Evolutionary conservation across 2,797 vertebrate genomes (phyloP).

Genomic region (Silurus aristotelis): DNA sequence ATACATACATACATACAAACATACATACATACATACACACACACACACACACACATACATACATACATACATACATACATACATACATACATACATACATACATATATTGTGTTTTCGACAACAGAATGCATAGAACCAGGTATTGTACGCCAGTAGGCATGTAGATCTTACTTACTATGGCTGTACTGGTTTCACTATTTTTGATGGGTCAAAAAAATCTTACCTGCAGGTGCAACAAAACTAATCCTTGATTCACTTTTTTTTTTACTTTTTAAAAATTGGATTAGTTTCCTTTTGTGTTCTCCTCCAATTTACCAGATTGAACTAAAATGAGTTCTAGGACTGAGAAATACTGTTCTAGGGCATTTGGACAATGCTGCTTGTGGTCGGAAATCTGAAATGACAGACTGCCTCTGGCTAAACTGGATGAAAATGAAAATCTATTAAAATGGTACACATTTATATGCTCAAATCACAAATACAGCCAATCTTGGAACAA

Average conservation of each 20-base stretch:
- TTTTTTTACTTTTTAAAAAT: not conserved
- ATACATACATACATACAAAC: too few relatives aligned
- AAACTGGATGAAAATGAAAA: constrained; percentile 3
- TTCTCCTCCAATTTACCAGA: not conserved
- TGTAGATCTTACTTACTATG: too few relatives aligned
- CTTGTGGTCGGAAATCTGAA: not conserved
- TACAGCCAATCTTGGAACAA: not conserved
- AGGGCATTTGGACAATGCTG: constrained; percentile 2
- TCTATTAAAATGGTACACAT: not conserved
- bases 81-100: too few relatives aligned
- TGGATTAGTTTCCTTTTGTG: not conserved
- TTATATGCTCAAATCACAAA: not conserved
- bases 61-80: too few relatives aligned
- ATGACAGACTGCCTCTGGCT: constrained; percentile 2
- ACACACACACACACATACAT: too few relatives aligned
- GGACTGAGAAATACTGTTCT: not conserved
- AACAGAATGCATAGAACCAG: too few relatives aligned
- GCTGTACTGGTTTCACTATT: too few relatives aligned
- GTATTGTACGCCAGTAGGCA: too few relatives aligned
- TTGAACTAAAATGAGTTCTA: not conserved
- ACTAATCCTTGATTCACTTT: not conserved
- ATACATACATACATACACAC: too few relatives aligned
- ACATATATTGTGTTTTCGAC: too few relatives aligned
- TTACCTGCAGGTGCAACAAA: not conserved
- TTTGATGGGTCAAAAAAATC: not conserved